A percentile compares a stretch with the other conserved stretches of the same genome.
Evolutionary conservation across 2,113 vertebrate species (phyloP).

Genomic region (Hippocampus comes): DNA sequence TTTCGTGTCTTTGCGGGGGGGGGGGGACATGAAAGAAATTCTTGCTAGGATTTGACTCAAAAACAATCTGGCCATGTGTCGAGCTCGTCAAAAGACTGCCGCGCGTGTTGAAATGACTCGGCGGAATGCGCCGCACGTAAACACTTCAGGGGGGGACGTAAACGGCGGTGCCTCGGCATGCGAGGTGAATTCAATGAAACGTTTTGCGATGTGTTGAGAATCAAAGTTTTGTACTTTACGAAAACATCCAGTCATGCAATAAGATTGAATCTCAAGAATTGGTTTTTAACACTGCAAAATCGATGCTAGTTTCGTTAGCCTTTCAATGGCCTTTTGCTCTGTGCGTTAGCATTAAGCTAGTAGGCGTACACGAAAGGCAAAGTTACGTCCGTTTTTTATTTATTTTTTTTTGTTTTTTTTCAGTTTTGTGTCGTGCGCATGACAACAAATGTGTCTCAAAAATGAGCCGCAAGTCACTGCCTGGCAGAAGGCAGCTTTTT

Average conservation of each 20-base stretch:
- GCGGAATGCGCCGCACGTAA: neutral
- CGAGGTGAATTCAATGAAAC: neutral
- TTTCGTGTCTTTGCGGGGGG: neutral
- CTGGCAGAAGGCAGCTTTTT: neutral
- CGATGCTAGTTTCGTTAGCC: neutral
- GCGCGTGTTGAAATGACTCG: too few species aligned
- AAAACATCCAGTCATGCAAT: too few species aligned
- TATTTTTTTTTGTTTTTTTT: too few species aligned
- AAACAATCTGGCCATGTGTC: constrained; percentile 19
- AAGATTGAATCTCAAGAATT: too few species aligned
- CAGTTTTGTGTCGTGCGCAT: too few species aligned
- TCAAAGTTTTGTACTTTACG: too few species aligned
- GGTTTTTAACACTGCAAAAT: too few species aligned
- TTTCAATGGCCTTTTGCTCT: neutral
- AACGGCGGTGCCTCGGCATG: neutral
- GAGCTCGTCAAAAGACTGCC: neutral
- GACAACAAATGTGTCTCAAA: too few species aligned
- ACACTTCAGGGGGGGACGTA: neutral
- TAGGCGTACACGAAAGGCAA: too few species aligned
- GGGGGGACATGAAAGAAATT: neutral
- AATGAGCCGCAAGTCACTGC: neutral
- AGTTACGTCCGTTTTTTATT: too few species aligned
- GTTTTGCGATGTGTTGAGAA: too few species aligned
- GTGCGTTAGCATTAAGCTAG: neutral
- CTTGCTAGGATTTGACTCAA: constrained; percentile 11